Conservation (phyloP, 1,140 invertebrate genomes). For the Nylanderia fulva region DNA sequence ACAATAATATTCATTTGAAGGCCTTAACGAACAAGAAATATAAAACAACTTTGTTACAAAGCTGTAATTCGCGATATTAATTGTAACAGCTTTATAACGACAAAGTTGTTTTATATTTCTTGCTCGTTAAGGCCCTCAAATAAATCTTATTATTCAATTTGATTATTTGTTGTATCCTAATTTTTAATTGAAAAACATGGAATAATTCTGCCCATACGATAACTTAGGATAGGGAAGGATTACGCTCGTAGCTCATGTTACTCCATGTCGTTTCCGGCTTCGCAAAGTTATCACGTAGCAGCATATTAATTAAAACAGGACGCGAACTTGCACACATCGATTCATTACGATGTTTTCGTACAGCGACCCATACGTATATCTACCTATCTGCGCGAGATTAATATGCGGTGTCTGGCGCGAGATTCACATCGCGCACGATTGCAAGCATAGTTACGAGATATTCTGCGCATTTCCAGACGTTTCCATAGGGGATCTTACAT, state of each 20-base stretch:
- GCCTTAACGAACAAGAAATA: too few species aligned
- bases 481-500: background rate
- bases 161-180: too few species aligned
- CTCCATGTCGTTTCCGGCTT: background rate
- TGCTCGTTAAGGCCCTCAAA: too few species aligned
- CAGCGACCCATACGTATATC: background rate
- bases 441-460: slow-evolving; percentile 13
- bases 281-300: slow-evolving; percentile 3
- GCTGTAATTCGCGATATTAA: too few species aligned
- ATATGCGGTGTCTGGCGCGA: slow-evolving; percentile 20
- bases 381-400: slow-evolving; percentile 32
- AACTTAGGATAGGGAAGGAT: slow-evolving; percentile 8
- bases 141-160: too few species aligned
- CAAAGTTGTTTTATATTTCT: too few species aligned
- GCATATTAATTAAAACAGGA: slow-evolving; percentile 32
- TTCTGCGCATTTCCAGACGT: slow-evolving; percentile 41
- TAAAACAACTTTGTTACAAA: too few species aligned
- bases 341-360: slow-evolving; percentile 17
- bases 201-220: background rate
- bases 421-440: slow-evolving; percentile 13
- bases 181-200: slow-evolving; percentile 21
- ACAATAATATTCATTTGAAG: too few species aligned
- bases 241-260: background rate
- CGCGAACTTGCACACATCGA: slow-evolving; percentile 27
- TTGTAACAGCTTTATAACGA: too few species aligned